Percentiles rank a stretch among this genome's conserved stretches.
These are phyloP conservation scores for Lerema accius DNA, from an alignment of 1,140 invertebrate species.

Conservation along the genomic window DNA sequence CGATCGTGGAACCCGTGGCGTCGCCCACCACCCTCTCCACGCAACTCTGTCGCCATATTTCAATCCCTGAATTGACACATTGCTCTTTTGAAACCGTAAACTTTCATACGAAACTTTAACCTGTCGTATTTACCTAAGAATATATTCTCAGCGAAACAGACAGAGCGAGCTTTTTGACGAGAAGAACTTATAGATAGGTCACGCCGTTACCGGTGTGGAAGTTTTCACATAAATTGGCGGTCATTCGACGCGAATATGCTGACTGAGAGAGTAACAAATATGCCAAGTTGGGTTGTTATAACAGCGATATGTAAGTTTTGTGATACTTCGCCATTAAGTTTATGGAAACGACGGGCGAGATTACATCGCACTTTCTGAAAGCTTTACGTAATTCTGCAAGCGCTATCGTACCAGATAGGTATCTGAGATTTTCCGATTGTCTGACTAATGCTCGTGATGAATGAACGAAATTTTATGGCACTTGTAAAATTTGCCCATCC, in stretches of 20 bases:
- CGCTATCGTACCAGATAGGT: constrained; percentile 47
- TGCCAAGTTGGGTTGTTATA: constrained; percentile 81
- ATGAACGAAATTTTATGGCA: constrained; percentile 61
- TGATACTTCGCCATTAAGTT: constrained; percentile 82
- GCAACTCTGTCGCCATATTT: constrained; percentile 72
- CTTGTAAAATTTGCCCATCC: constrained; percentile 50
- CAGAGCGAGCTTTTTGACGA: constrained; percentile 74
- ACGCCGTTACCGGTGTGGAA: constrained; percentile 72
- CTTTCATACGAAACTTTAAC: constrained; percentile 76
- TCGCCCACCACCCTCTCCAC: constrained; percentile 54
- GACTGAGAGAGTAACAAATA: constrained; percentile 82
- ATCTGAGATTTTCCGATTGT: constrained; percentile 48
- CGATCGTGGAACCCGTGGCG: constrained; percentile 60
- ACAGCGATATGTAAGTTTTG: constrained; percentile 81
- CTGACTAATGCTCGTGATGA: constrained; percentile 48
- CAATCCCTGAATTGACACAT: constrained; percentile 79
- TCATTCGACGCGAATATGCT: constrained; percentile 82
- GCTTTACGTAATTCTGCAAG: constrained; percentile 76
- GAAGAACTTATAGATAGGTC: constrained; percentile 80
- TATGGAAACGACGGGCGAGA: constrained; percentile 78
- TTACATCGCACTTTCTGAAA: constrained; percentile 81
- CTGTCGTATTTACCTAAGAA: constrained; percentile 78
- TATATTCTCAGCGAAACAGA: constrained; percentile 64
- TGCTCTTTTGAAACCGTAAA: constrained; percentile 68
- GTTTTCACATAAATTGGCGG: constrained; percentile 82